These are phyloP conservation scores for Sciurus carolinensis DNA, from an alignment of 2,797 vertebrate species.

Conservation along the genomic window DNA sequence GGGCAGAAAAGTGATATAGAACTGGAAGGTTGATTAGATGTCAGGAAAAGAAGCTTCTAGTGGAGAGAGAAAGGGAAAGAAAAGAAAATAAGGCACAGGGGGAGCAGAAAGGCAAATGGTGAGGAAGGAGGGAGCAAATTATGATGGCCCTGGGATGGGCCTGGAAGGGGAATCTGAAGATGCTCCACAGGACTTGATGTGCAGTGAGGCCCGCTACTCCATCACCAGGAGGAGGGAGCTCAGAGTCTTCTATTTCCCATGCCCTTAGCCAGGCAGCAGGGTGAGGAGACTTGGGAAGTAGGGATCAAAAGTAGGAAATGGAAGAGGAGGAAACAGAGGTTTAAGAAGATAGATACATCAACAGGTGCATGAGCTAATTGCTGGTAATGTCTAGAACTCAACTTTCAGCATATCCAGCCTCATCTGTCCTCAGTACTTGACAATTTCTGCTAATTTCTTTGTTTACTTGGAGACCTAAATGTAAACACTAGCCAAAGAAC, in stretches of 20 bases:
- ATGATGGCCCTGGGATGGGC: too few species aligned
- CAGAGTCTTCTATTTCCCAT: background rate
- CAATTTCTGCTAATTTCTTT: background rate
- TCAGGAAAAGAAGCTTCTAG: background rate
- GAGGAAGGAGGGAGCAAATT: background rate
- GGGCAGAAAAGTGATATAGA: background rate
- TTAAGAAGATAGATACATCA: background rate
- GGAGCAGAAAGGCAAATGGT: background rate
- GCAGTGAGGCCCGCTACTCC: background rate
- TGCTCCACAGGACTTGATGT: background rate
- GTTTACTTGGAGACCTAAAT: background rate
- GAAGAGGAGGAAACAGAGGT: background rate
- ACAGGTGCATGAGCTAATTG: background rate
- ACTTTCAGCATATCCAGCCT: background rate
- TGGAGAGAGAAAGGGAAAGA: background rate
- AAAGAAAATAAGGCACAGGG: background rate
- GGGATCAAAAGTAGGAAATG: background rate
- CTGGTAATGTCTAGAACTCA: background rate
- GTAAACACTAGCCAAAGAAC: background rate
- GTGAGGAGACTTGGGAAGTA: background rate
- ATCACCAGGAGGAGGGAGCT: background rate
- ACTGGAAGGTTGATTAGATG: background rate
- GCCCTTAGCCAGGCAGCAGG: background rate
- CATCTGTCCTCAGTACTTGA: background rate
- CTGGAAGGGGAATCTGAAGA: background rate